Evolutionary conservation across 1,140 invertebrate species (phyloP), one percentile per base, ranked within the genome.

Genomic region (Bombus waltoni): DNA sequence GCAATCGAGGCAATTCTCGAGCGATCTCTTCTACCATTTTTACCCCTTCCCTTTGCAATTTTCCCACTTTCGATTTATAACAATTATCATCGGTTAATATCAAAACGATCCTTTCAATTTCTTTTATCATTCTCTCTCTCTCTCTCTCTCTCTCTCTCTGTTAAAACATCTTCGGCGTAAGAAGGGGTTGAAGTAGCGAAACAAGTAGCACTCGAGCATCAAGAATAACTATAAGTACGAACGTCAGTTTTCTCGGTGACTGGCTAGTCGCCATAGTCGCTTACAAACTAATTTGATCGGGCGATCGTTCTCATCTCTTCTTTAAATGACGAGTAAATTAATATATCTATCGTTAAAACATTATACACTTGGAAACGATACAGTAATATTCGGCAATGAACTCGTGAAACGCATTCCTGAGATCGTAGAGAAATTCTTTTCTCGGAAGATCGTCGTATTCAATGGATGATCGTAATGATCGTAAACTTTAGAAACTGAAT

Each of bases 141-240:
- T 22, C 15, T 18, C 13, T n/a, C 44, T 8, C 0, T n/a, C 9
- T 38, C 32, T 40, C 44, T 22, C 40, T 42, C 13, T 22, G 13
- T 75, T 47, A 11, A 74, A 59, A 6, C 18, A 42, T 59, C 22
- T 53, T n/a, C 65, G 15, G 32, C 25, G 11, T 10, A n/a, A 68
- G 72, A 44, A 83, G 59, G 72, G 72, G 59, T 42, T 32, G 28
- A 57, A 83, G 59, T 82, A 89, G 65, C 73, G 28, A 77, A 83
- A 83, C 66, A 86, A 80, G 71, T 65, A 83, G 68, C 88, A 81
- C 72, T 82, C 88, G 85, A 89, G 88, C 28, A 77, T 89, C 83
- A 89, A 80, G 79, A 83, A 86, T 89, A 57, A 80, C 66, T 89
- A 89, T 66, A 76, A 85, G 78, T 88, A 89, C 73, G 87, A 89